Conservation (phyloP, 2,888 invertebrate genomes). For the Eilema sororculum region DNA sequence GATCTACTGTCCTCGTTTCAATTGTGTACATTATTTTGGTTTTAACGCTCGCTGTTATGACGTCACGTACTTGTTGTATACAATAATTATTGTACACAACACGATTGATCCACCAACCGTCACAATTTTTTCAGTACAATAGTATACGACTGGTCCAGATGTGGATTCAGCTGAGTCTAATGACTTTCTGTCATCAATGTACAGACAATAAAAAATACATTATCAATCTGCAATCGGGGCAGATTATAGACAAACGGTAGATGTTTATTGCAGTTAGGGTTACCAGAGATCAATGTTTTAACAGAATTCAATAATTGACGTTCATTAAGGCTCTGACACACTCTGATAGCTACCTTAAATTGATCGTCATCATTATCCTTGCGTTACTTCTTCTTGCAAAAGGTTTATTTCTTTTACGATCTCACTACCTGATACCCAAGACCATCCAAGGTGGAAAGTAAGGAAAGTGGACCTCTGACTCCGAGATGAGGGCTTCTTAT, state of each 20-base stretch:
- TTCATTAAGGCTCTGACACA: too few relatives aligned
- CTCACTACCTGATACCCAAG: too few relatives aligned
- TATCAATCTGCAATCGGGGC: conserved; percentile 6
- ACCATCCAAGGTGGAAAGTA: too few relatives aligned
- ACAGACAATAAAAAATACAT: conserved; percentile 5
- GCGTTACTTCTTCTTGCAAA: too few relatives aligned
- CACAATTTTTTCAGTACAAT: background rate
- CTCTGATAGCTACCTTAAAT: too few relatives aligned
- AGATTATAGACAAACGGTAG: background rate
- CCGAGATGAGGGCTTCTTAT: too few relatives aligned
- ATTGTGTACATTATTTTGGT: background rate
- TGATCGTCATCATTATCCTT: too few relatives aligned
- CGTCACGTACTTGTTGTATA: background rate
- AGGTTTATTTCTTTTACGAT: too few relatives aligned
- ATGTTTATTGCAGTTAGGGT: background rate
- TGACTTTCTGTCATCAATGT: background rate
- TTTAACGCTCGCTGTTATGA: background rate
- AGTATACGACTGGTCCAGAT: background rate
- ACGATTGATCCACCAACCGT: background rate
- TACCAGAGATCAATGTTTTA: background rate
- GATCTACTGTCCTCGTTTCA: background rate
- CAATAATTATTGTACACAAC: background rate
- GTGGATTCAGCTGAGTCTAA: conserved; percentile 8
- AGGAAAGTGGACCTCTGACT: too few relatives aligned
- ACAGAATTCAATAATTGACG: background rate